Evolutionary conservation across 1,140 invertebrate genomes (phyloP).

Genomic region (Lycorma delicatula): DNA sequence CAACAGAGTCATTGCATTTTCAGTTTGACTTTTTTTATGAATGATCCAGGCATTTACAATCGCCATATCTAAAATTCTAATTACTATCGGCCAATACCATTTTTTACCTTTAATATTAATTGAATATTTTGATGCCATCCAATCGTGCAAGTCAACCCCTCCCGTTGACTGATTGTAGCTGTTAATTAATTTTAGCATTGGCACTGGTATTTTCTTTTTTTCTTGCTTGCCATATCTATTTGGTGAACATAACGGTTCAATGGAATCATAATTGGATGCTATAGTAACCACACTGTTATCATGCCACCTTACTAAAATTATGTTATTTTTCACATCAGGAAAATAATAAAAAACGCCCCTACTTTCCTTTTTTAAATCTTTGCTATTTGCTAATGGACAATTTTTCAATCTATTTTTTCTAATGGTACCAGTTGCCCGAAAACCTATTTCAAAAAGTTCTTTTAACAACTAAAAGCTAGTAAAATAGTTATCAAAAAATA

Average conservation of each 20-base stretch:
- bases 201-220: constrained; percentile 8
- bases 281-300: constrained; percentile 16
- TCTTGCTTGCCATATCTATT: constrained; percentile 7
- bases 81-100: constrained; percentile 36
- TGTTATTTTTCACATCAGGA: neutral
- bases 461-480: too few relatives aligned
- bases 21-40: too few relatives aligned
- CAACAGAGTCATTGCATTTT: too few relatives aligned
- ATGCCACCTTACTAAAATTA: constrained; percentile 14
- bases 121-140: constrained; percentile 34
- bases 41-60: constrained; percentile 35
- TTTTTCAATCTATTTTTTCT: constrained; percentile 23
- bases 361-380: constrained; percentile 17
- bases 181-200: neutral
- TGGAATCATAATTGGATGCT: constrained; percentile 9
- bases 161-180: constrained; percentile 10
- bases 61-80: constrained; percentile 30
- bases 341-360: constrained; percentile 12
- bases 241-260: constrained; percentile 6
- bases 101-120: constrained; percentile 34
- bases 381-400: constrained; percentile 21
- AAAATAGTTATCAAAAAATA: too few relatives aligned
- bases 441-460: constrained; percentile 10
- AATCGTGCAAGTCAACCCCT: constrained; percentile 34
- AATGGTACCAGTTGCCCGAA: constrained; percentile 27